These are phyloP conservation scores for Dendroctonus valens DNA, from an alignment of 1,140 invertebrate species.

Conservation along the genomic window DNA sequence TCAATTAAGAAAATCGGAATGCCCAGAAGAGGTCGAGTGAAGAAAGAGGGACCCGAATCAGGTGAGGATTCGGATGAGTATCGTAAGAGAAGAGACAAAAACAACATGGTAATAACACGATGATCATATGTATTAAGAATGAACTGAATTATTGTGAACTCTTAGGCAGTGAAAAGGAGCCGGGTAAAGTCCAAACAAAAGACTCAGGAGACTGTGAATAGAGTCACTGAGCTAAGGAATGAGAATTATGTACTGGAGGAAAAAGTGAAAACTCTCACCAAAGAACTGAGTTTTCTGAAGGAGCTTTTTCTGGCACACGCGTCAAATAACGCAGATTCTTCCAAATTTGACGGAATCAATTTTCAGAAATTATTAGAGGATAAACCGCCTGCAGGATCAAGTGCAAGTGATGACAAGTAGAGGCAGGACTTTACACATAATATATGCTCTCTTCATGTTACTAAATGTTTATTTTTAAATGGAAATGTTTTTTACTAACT, in stretches of 20 bases:
- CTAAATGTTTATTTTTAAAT: no score
- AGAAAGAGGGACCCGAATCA: conserved; percentile 45
- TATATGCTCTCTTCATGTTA: background rate
- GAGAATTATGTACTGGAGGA: conserved; percentile 85
- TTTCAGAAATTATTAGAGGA: conserved; percentile 57
- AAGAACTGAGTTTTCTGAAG: conserved; percentile 83
- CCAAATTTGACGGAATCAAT: conserved; percentile 56
- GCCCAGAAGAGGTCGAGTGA: conserved; percentile 44
- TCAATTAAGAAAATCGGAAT: conserved; percentile 23
- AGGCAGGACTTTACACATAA: background rate
- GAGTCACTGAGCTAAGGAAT: conserved; percentile 73
- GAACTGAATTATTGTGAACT: conserved; percentile 27
- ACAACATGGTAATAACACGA: conserved; percentile 68
- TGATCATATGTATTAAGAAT: background rate
- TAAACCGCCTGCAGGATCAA: conserved; percentile 37
- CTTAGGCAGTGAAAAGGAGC: conserved; percentile 82
- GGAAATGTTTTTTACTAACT: no score
- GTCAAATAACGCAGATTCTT: conserved; percentile 54
- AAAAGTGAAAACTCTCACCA: conserved; percentile 80
- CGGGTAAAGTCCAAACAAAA: conserved; percentile 81
- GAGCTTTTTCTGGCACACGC: conserved; percentile 82
- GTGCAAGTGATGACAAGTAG: conserved; percentile 17
- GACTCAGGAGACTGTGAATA: conserved; percentile 76
- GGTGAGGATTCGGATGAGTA: conserved; percentile 79
- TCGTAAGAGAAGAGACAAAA: conserved; percentile 73